Percentiles rank a stretch among this genome's conserved stretches.
phyloP scores from a whole-genome alignment of 2,113 vertebrate species.

The Semnornis frantzii region DNA sequence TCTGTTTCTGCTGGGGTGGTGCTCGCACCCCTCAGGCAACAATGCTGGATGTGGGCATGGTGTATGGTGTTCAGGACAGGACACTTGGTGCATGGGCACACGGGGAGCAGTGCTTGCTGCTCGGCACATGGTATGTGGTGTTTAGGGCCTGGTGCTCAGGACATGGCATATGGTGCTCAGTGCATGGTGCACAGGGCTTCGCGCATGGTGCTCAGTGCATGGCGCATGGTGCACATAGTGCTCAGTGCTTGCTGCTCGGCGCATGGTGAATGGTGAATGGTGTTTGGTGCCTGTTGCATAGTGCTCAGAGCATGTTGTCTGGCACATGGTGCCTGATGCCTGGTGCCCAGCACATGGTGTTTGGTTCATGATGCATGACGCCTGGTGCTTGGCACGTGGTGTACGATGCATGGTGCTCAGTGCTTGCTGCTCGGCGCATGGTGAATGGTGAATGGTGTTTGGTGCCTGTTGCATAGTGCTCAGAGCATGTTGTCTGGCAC shows the following conservation, averaged over 20 bases:
- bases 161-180: rapidly evolving
- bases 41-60: neutral
- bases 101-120: neutral
- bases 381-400: neutral
- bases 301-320: neutral
- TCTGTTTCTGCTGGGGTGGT: neutral
- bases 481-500: neutral
- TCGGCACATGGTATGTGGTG: neutral
- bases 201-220: neutral
- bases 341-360: neutral
- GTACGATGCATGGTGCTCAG: neutral
- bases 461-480: neutral
- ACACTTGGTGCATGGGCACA: too few species aligned
- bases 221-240: too few species aligned
- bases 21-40: neutral
- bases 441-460: too few species aligned
- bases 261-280: neutral
- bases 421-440: neutral
- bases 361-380: neutral
- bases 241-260: neutral
- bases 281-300: neutral
- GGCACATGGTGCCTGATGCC: neutral
- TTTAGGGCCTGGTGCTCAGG: rapidly evolving
- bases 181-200: too few species aligned
- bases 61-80: rapidly evolving